These are phyloP conservation scores for Tapera naevia DNA, from an alignment of 2,797 vertebrate species.

Conservation along the genomic window DNA sequence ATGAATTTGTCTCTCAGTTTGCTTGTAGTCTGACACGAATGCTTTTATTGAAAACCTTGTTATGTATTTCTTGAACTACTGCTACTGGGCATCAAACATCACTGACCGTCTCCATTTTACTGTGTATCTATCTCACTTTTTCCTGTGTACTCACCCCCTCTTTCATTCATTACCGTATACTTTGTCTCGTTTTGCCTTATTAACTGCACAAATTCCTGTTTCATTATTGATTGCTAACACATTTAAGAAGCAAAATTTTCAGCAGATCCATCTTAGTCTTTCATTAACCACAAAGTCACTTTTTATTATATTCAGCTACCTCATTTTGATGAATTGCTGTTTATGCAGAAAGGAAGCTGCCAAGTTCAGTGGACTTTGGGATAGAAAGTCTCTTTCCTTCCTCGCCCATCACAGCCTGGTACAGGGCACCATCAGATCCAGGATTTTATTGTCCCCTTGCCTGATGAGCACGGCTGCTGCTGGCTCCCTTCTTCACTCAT, in stretches of 20 bases:
- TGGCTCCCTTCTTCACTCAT: not conserved
- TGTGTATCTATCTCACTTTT: not conserved
- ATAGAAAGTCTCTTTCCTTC: not conserved
- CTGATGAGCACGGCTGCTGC: rapidly evolving
- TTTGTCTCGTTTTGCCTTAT: constrained; percentile 28
- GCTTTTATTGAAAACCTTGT: constrained; percentile 31
- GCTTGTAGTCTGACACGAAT: not conserved
- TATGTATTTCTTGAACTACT: constrained; percentile 21
- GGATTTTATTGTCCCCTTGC: not conserved
- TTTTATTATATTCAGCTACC: not conserved
- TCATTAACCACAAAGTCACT: constrained; percentile 3
- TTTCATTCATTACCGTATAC: not conserved
- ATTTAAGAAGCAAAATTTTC: constrained; percentile 22
- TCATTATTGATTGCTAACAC: not conserved
- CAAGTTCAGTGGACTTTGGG: not conserved
- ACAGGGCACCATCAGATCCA: not conserved
- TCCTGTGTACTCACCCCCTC: not conserved
- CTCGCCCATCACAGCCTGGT: not conserved
- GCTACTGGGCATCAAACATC: not conserved
- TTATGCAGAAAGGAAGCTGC: not conserved
- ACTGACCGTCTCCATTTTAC: constrained; percentile 11
- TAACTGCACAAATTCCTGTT: constrained; percentile 7
- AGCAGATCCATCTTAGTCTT: not conserved
- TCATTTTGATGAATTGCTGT: not conserved
- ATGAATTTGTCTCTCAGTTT: constrained; percentile 37